These are phyloP conservation scores for Setophaga kirtlandii DNA, from an alignment of 2,113 vertebrate genomes.

Conservation along the genomic window DNA sequence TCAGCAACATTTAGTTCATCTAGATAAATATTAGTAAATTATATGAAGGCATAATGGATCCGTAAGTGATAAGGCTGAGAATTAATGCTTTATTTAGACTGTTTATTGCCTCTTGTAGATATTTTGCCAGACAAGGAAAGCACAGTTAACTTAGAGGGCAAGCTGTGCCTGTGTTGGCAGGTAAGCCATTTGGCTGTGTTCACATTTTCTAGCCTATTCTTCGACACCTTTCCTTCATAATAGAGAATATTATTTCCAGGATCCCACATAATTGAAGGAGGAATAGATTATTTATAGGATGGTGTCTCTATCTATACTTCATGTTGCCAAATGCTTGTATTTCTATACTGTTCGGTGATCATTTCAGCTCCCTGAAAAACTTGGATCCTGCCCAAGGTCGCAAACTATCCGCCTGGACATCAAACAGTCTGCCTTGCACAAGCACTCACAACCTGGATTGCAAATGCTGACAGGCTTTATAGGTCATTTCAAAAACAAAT, in stretches of 20 bases:
- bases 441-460: neutral
- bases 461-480: slow-evolving; percentile 65
- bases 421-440: slow-evolving; percentile 33
- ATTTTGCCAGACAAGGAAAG: neutral
- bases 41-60: slow-evolving; percentile 29
- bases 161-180: slow-evolving; percentile 21
- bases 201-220: neutral
- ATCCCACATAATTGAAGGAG: neutral
- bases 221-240: slow-evolving; percentile 41
- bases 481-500: slow-evolving; percentile 71
- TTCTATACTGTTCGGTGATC: neutral
- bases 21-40: slow-evolving; percentile 61
- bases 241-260: neutral
- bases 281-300: slow-evolving; percentile 41
- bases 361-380: slow-evolving; percentile 50
- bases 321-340: slow-evolving; percentile 3
- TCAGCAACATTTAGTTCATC: slow-evolving; percentile 54
- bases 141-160: slow-evolving; percentile 23
- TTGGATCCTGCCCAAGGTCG: slow-evolving; percentile 53
- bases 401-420: slow-evolving; percentile 22
- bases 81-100: slow-evolving; percentile 44
- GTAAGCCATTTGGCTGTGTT: slow-evolving; percentile 3
- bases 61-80: slow-evolving; percentile 17
- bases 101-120: slow-evolving; percentile 39
- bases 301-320: slow-evolving; percentile 40